Evolutionary conservation across 2,797 vertebrate genomes (phyloP).

Genomic region (Propithecus perrieri): DNA sequence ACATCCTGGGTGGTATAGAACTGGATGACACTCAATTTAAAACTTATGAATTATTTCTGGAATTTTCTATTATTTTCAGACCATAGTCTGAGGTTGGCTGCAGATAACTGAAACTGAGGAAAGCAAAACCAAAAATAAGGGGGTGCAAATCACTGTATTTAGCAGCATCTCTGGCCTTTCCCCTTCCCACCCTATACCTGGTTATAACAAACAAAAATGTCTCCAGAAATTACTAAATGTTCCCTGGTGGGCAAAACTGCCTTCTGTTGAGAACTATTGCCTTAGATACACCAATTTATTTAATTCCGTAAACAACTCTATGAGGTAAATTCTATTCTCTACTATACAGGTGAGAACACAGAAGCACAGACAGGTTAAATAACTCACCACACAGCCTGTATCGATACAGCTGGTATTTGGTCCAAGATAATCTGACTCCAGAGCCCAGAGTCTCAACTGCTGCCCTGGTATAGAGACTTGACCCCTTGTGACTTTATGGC

Average conservation of each 20-base stretch:
- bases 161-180: neutral
- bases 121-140: neutral
- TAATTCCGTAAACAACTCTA: neutral
- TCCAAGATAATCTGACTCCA: neutral
- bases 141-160: neutral
- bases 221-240: slow-evolving; percentile 28
- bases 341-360: neutral
- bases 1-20: neutral
- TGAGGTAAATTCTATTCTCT: neutral
- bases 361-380: neutral
- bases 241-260: neutral
- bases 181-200: neutral
- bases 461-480: neutral
- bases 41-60: neutral
- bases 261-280: neutral
- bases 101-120: neutral
- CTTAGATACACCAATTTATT: neutral
- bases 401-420: neutral
- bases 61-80: neutral
- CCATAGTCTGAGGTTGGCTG: neutral
- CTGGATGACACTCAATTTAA: neutral
- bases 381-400: neutral
- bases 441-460: neutral
- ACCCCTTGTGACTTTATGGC: neutral
- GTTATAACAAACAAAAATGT: neutral